Percentiles rank a stretch among this genome's conserved stretches.
Conservation (phyloP, 2,888 invertebrate species). For the Thereva unica region DNA sequence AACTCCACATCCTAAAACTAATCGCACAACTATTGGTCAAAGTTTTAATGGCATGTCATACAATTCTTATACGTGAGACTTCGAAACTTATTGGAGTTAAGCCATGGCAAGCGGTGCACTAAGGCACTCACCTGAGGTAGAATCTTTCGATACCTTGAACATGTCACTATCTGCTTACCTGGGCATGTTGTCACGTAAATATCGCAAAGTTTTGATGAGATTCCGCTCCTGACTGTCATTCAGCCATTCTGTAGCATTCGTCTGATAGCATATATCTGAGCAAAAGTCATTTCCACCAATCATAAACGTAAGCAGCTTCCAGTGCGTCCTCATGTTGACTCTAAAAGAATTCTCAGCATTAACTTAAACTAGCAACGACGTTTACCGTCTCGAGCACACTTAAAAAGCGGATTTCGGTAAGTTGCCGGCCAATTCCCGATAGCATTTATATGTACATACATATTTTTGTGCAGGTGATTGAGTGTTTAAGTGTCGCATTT, state of each 20-base stretch:
- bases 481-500: too few relatives aligned
- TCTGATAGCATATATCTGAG: conserved; percentile 58
- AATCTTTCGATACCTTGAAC: background rate
- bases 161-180: conserved; percentile 54
- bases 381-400: too few relatives aligned
- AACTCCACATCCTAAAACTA: conserved; percentile 5
- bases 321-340: conserved; percentile 62
- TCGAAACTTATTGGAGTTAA: background rate
- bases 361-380: too few relatives aligned
- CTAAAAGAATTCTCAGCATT: conserved; percentile 10
- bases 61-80: background rate
- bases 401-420: too few relatives aligned
- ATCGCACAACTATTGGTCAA: conserved; percentile 8
- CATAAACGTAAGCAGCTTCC: conserved; percentile 66
- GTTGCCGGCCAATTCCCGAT: too few relatives aligned
- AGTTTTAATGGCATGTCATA: conserved; percentile 19
- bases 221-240: conserved; percentile 57
- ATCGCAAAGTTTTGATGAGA: conserved; percentile 56
- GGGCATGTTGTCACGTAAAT: conserved; percentile 61
- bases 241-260: conserved; percentile 52
- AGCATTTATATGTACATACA: too few relatives aligned
- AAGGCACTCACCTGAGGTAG: background rate
- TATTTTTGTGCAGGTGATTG: too few relatives aligned
- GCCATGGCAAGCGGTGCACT: background rate
- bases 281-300: conserved; percentile 64